Conservation (phyloP, 1,140 invertebrate genomes). For the Triops longicaudatus region DNA sequence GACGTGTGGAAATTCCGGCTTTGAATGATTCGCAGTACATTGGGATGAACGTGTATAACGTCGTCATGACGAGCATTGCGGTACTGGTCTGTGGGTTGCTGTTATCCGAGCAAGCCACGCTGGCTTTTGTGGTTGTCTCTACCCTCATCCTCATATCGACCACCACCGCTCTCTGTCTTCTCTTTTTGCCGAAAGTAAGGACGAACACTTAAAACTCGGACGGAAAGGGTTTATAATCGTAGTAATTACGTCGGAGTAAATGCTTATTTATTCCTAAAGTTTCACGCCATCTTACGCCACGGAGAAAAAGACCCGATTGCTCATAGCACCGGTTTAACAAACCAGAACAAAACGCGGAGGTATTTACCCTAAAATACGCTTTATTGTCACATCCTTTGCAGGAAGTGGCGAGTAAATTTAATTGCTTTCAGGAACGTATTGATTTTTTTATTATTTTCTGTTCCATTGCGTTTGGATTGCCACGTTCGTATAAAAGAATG, state of each 20-base stretch:
- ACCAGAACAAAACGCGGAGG: conserved; percentile 76
- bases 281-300: conserved; percentile 42
- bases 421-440: too few relatives aligned
- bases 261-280: conserved; percentile 35
- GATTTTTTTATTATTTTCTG: not conserved
- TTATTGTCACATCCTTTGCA: too few relatives aligned
- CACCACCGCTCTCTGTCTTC: conserved; percentile 70
- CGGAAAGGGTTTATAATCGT: too few relatives aligned
- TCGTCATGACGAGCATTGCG: conserved; percentile 75
- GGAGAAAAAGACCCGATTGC: conserved; percentile 65
- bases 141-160: conserved; percentile 74
- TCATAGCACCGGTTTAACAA: conserved; percentile 74
- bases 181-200: conserved; percentile 72
- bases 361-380: conserved; percentile 29
- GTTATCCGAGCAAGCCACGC: conserved; percentile 69
- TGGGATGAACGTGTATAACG: conserved; percentile 82
- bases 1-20: conserved; percentile 91
- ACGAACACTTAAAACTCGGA: too few relatives aligned
- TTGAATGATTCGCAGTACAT: conserved; percentile 97
- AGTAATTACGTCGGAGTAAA: not conserved
- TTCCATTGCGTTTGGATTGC: conserved; percentile 14
- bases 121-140: conserved; percentile 74
- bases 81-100: conserved; percentile 77
- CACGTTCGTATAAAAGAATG: conserved; percentile 38
- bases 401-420: too few relatives aligned